Conservation (phyloP, 2,888 invertebrate species). For the Drosophila tanythrix region DNA sequence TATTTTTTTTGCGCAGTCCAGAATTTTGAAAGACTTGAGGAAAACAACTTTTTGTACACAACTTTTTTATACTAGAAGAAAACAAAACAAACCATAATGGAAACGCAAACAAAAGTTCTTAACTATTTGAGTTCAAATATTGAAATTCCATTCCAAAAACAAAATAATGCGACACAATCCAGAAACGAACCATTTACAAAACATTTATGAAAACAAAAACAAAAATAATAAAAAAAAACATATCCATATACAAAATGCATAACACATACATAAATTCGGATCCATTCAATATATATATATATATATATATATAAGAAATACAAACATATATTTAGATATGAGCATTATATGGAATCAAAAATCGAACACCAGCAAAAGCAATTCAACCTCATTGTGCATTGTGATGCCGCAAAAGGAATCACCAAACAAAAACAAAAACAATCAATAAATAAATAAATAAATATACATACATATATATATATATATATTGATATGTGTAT, state of each 20-base stretch:
- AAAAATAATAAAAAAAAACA: conserved; percentile 27
- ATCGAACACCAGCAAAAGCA: neutral
- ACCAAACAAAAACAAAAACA: conserved; percentile 2
- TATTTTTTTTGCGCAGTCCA: neutral
- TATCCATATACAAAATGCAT: conserved; percentile 44
- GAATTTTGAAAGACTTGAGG: conserved; percentile 19
- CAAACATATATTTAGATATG: conserved; percentile 45
- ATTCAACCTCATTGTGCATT: conserved; percentile 24
- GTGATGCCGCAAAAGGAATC: conserved; percentile 39
- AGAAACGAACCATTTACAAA: conserved; percentile 34
- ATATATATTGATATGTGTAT: conserved; percentile 2
- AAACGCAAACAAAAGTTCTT: neutral
- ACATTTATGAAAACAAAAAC: conserved; percentile 11
- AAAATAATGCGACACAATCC: conserved; percentile 23
- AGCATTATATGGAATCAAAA: conserved; percentile 31
- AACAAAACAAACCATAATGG: neutral
- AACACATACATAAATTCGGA: conserved; percentile 8
- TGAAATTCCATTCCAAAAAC: conserved; percentile 47
- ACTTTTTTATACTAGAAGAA: conserved; percentile 18
- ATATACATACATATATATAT: conserved; percentile 14
- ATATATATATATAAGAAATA: conserved; percentile 15
- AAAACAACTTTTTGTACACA: conserved; percentile 31
- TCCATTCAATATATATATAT: conserved; percentile 1
- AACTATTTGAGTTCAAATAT: conserved; percentile 25
- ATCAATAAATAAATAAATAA: conserved; percentile 1